Base-by-base conservation (phyloP, 2,113 vertebrate genomes). In the Grammomys dolichurus region DNA sequence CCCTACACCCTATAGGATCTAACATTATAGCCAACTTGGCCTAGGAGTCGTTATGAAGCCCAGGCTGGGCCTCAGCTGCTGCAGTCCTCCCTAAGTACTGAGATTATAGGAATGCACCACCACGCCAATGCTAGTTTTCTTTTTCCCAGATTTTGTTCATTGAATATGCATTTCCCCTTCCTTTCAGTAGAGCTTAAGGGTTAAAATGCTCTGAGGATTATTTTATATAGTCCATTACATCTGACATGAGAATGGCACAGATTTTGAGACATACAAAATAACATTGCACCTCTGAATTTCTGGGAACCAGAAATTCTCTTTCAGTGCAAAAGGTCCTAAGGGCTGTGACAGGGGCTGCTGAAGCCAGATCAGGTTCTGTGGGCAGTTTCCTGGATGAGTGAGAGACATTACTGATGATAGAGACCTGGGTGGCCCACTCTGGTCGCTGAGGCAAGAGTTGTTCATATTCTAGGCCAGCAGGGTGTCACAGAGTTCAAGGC, bases 201-300 rank as follows among this genome's bases (percentile, higher is more conserved):
- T 58, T 56, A 82, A 40, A 60, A 60, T 60, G 36, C 56, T 43
- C 12, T 24, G 3, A 63, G 58, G 81, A 26, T 63, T 43, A 43
- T 84, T 96, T 95, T 88, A 80, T 96, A 92, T 92, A 63, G 43
- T 95, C 96, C 92, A 97, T 93, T 97, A 95, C 88, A 80, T 81
- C 78, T 93, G 95, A 96, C 96, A 91, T 96, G 93, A 97, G 90
- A 97, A 97, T 97, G 91, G 60, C 70, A 93, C 69, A 91, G 17
- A 75, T 82, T 97, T 87, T 95, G 96, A 97, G 95, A 87, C 93
- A 70, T 33, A 82, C 87, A 96, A 70, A 73, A 93, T 86, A 63
- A 93, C 31, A 31, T 75, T 63, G 36, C 3, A 73, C 48, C 22
- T 22, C 36, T 72, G 65, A 87, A 94, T 86, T 76, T 51, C 86